A percentile compares a stretch with the other conserved stretches of the same genome.
phyloP scores from a whole-genome alignment of 1,140 invertebrate species.

The silkworm (Bombyx mori) region DNA sequence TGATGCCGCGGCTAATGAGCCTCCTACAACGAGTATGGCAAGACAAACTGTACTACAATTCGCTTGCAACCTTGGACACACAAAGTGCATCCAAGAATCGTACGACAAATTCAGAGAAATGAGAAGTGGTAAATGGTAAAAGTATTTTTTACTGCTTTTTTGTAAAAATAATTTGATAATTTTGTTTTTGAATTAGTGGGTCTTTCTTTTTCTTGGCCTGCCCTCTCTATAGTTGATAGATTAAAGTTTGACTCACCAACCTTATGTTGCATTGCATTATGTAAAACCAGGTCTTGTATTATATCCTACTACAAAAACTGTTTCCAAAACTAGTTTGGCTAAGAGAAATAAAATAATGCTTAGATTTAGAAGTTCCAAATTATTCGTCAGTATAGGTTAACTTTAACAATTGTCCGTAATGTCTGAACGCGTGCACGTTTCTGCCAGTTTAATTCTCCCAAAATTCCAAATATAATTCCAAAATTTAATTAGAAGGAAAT shows the following conservation, averaged over 20 bases:
- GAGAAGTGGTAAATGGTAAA: constrained; percentile 28
- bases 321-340: not conserved
- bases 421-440: no score
- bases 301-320: not conserved
- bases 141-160: not conserved
- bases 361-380: no score
- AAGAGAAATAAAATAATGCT: no score
- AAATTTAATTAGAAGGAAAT: no score
- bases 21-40: constrained; percentile 32
- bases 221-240: no score
- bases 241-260: not conserved
- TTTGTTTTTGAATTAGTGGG: no score
- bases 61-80: constrained; percentile 44
- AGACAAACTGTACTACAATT: constrained; percentile 51
- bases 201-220: no score
- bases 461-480: no score
- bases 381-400: no score
- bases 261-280: not conserved
- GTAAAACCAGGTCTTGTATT: no score
- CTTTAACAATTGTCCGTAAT: no score
- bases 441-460: no score
- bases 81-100: constrained; percentile 33
- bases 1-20: constrained; percentile 26
- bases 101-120: constrained; percentile 27
- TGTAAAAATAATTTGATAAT: not conserved